These are phyloP conservation scores for Acheta domesticus DNA, from an alignment of 2,888 invertebrate species.

Conservation along the genomic window DNA sequence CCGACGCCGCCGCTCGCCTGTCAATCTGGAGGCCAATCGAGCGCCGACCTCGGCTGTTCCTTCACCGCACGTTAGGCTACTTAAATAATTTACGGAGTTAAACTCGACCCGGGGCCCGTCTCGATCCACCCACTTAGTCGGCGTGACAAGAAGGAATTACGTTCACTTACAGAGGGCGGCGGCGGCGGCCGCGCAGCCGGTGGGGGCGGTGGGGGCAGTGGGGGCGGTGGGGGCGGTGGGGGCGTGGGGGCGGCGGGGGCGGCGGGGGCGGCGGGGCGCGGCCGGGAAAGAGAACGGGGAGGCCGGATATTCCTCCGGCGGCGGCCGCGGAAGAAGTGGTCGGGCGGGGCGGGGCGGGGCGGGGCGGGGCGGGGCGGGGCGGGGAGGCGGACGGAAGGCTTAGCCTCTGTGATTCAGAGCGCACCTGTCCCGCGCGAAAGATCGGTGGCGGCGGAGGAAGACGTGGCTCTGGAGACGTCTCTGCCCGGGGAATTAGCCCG, in stretches of 20 bases:
- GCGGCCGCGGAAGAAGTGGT: no score
- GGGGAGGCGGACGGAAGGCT: no score
- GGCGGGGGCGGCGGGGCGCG: background rate
- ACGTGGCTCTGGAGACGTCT: no score
- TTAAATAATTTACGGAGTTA: conserved; percentile 10
- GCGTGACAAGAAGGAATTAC: conserved; percentile 18
- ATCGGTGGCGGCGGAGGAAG: no score
- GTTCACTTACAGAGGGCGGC: background rate
- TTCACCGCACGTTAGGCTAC: conserved; percentile 2
- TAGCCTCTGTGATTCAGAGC: no score
- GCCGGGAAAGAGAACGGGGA: background rate
- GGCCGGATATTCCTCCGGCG: no score
- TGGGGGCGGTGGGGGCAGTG: no score
- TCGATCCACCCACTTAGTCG: conserved; percentile 18
- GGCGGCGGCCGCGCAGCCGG: background rate
- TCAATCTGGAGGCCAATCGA: background rate
- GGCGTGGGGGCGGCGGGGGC: no score
- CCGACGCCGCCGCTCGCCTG: background rate
- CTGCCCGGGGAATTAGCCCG: no score
- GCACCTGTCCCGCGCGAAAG: no score
- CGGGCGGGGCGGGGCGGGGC: no score
- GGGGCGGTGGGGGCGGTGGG: background rate
- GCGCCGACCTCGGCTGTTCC: background rate
- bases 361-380: no score
- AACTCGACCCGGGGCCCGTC: background rate